Percentiles rank a stretch among this genome's conserved stretches.
These are phyloP conservation scores for Taxidea taxus DNA, from an alignment of 2,113 vertebrate species.

Conservation along the genomic window DNA sequence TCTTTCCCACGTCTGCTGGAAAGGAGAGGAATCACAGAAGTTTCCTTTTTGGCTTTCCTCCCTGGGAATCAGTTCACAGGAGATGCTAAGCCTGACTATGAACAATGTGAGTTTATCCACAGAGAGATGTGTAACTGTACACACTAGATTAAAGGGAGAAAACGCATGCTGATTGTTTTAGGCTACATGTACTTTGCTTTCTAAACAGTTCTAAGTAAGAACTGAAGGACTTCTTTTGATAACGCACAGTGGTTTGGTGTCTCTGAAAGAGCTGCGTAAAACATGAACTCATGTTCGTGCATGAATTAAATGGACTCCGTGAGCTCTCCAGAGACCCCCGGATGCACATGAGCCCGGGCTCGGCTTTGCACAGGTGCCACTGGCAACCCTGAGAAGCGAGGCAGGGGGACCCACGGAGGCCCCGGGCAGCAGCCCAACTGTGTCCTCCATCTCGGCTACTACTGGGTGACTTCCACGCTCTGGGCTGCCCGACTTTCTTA, in stretches of 20 bases:
- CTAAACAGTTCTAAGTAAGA: neutral
- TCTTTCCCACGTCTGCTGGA: neutral
- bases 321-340: constrained; percentile 8
- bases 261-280: neutral
- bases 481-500: neutral
- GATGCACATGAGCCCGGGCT: neutral
- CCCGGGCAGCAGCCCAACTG: neutral
- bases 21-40: neutral
- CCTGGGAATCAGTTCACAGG: constrained; percentile 3
- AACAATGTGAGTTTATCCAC: neutral
- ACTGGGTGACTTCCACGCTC: neutral
- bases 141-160: neutral
- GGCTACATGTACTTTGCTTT: neutral
- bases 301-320: neutral
- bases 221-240: constrained; percentile 33
- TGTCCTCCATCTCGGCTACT: neutral
- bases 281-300: neutral
- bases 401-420: neutral
- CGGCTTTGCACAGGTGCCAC: neutral
- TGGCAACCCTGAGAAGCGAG: neutral
- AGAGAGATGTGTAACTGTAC: neutral
- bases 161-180: neutral
- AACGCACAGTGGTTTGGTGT: constrained; percentile 38
- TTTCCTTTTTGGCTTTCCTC: neutral
- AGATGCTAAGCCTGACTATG: neutral